These are phyloP conservation scores for Bos javanicus DNA, from an alignment of 2,113 vertebrate species.

Conservation along the genomic window DNA sequence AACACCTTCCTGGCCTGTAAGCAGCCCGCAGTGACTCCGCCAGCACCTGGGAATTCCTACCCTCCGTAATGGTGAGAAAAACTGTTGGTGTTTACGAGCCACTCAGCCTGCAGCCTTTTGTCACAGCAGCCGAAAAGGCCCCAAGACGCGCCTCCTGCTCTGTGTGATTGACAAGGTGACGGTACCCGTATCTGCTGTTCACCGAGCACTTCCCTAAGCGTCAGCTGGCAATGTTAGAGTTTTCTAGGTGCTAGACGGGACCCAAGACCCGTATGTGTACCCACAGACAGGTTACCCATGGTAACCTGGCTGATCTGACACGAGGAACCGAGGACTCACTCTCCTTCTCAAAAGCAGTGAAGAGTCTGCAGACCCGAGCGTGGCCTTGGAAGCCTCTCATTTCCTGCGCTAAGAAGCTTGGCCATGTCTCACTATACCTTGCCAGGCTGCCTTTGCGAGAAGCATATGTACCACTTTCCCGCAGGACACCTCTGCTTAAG, in stretches of 20 bases:
- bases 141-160: accelerated
- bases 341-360: neutral
- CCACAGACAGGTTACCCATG: too few species aligned
- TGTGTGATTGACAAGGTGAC: accelerated
- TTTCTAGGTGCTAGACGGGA: accelerated
- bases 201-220: accelerated
- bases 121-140: accelerated
- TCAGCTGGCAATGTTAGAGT: accelerated
- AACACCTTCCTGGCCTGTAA: neutral
- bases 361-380: accelerated
- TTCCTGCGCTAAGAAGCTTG: accelerated
- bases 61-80: neutral
- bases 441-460: accelerated
- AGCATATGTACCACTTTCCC: neutral
- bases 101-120: accelerated
- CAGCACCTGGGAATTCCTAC: accelerated
- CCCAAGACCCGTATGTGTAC: too few species aligned
- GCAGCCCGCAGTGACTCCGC: accelerated
- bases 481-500: neutral
- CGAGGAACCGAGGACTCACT: accelerated
- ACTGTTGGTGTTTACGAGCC: accelerated
- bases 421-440: too few species aligned
- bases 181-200: accelerated
- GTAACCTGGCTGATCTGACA: accelerated
- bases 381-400: neutral